These are phyloP conservation scores for Dynastes tityus DNA, from an alignment of 2,888 invertebrate genomes.

Conservation along the genomic window DNA sequence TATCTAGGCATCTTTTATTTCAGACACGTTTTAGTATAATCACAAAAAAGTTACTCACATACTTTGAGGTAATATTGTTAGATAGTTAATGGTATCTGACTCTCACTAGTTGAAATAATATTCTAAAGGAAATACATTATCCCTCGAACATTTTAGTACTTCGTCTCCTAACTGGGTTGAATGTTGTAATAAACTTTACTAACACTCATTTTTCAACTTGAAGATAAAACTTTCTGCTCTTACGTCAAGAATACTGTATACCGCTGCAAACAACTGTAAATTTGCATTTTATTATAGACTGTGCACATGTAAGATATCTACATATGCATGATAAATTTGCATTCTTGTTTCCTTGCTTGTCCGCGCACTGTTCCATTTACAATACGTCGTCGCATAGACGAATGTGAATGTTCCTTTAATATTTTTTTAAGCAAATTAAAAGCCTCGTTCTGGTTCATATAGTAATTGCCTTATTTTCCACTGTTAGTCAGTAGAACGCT, in stretches of 20 bases:
- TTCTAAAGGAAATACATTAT: background rate
- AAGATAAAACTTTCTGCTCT: conserved; percentile 23
- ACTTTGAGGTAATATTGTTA: no score
- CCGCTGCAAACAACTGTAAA: conserved; percentile 31
- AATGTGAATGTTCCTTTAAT: conserved; percentile 16
- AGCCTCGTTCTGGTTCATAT: background rate
- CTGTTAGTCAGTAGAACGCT: background rate
- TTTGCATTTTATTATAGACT: conserved; percentile 40
- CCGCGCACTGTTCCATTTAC: conserved; percentile 16
- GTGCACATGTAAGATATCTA: conserved; percentile 19
- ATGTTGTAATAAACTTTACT: conserved; percentile 22
- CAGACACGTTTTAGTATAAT: no score
- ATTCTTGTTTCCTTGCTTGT: conserved; percentile 31
- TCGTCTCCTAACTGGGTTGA: conserved; percentile 2
- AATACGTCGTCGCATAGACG: conserved; percentile 5
- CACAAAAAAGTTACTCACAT: no score
- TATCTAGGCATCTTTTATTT: no score
- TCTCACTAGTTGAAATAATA: no score
- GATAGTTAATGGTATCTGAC: no score
- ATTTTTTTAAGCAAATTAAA: conserved; percentile 1
- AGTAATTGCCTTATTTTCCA: conserved; percentile 7
- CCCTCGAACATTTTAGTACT: background rate
- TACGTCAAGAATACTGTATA: conserved; percentile 23
- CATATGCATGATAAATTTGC: conserved; percentile 23
- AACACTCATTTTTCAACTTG: conserved; percentile 19